Evolutionary conservation across 2,888 invertebrate genomes (phyloP), one percentile per base, ranked within the genome.

Genomic region (Mallateleia sp.): DNA sequence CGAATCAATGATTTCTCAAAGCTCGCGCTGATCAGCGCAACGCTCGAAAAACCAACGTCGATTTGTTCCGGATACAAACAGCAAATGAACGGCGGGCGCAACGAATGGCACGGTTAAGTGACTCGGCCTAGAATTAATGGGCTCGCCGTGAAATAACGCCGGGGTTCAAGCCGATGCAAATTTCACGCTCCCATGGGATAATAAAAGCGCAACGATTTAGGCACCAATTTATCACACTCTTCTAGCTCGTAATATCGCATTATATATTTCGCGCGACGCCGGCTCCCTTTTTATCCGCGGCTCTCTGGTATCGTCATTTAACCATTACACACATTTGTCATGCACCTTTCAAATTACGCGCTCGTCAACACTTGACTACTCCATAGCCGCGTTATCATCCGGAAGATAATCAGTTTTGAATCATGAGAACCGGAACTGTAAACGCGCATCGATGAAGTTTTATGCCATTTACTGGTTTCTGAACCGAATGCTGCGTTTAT

Each of bases 181-280:
- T 83, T 87, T 80, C 79, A 85, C 81, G 85, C 77, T 77, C 71
- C 71, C 66, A 15, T 58, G 72, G 81, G 81, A 85, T 75, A 85
- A 85, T 85, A 85, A 85, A 85, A 85, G 85, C 75, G 67, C 80
- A 71, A 85, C 71, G 86, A 74, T 91, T 90, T 90, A 85, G 90
- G 88, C 89, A 90, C 91, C 92, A 91, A 93, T 93, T 93, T 91
- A 93, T 93, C 91, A 92, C 89, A 86, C 85, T 74, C 85, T 71
- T 78, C 80, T 67, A 84, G 69, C 67, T 88, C 87, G 86, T 91
- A 91, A 91, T 92, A 92, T 90, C 87, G 88, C 88, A 91, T 93
- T 92, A 93, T 93, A 92, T 91, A 78, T 86, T 86, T 87, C 79
- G 66, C 83, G 56, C n/a, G 74, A 56, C 38, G 50, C 58, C 67